Evolutionary conservation across 2,113 vertebrate genomes (phyloP), one percentile per base, ranked within the genome.

Genomic region (Scatophagus argus): DNA sequence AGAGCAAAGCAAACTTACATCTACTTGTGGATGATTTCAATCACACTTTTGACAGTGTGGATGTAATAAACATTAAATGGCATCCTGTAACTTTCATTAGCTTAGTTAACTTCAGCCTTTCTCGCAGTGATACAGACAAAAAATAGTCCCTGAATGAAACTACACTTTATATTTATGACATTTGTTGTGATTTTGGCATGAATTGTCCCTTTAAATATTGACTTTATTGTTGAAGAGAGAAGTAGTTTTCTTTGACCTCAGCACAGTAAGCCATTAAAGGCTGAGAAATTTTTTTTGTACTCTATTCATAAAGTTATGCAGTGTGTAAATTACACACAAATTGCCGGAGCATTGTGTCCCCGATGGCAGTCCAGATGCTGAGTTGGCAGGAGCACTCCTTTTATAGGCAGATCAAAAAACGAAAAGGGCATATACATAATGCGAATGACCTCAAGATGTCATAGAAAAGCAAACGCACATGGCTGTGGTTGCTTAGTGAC

Each of bases 401-500:
- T 69, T 75, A 64, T 29, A 69, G 78, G 31, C 56, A 79, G 74
- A 70, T 58, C 16, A 68, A 52, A 60, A 81, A 58, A 12, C 8
- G 56, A n/a, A 43, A 61, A 38, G 38, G 19, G 39, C 31, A 75
- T 77, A 51, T 63, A 77, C 69, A 74, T 84, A 47, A 84, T 82
- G 85, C 71, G 82, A 67, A 86, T 70, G 5, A 70, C 44, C 43
- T 63, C 21, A 32, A 58, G 70, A 54, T 76, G 71, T 60, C 63
- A 75, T 8, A 38, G 44, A 52, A 62, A 64, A 71, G 58, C 38
- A 58, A 70, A 41, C 0, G 0, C 46, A 60, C 43, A 31, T 34
- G 0, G 11, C 41, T 5, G 34, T 47, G 36, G 82, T 87, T 89
- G 82, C 85, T 58, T 49, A 43, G 88, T 66, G 31, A 87, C 85